Base-by-base conservation (phyloP, 2,797 vertebrate genomes). In the Orientallactaga sibirica region DNA sequence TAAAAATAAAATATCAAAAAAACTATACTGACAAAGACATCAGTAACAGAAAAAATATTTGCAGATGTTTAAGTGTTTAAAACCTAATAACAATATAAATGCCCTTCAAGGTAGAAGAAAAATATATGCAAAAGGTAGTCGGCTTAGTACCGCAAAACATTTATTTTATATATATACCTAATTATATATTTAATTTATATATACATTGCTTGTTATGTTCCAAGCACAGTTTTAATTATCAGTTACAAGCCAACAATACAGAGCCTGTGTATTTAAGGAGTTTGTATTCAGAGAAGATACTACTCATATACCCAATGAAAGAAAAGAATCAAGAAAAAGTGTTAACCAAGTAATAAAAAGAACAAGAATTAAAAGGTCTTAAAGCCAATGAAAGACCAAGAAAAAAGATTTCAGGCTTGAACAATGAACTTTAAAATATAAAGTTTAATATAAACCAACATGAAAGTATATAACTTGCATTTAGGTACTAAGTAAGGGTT, bases 401-500 rank as follows among this genome's bases (percentile, higher is more conserved):
- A 89, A 55, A 85, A 93, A 94, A 76, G 62, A 94, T 76, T 55
- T 90, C 16, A 70, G 62, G 48, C 81, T 48, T 87, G 70, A 92
- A 87, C 82, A 88, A 71, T 27, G 58, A 70, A 66, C 33, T 7
- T 43, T 88, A 20, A 22, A 93, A 70, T 61, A 82, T 37, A 62
- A 89, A 85, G 67, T 80, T 90, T 86, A 93, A 93, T 41, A 91
- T 88, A 82, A 93, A 85, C 85, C 64, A 75, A 41, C 77, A 93
- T 73, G 75, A 83, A 74, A 83, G 58, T 70, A 41, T 76, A 20
- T 19, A 93, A 93, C 22, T 85, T 94, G 7, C 11, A 82, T 75
- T 93, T 91, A 95, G 93, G 73, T 86, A 89, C n/a, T 41, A 93
- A 92, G 29, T 24, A 94, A 88, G 10, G 25, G 86, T 94, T 88